Base-by-base conservation (phyloP, 1,140 invertebrate genomes). In the Platyscapa corneri region DNA sequence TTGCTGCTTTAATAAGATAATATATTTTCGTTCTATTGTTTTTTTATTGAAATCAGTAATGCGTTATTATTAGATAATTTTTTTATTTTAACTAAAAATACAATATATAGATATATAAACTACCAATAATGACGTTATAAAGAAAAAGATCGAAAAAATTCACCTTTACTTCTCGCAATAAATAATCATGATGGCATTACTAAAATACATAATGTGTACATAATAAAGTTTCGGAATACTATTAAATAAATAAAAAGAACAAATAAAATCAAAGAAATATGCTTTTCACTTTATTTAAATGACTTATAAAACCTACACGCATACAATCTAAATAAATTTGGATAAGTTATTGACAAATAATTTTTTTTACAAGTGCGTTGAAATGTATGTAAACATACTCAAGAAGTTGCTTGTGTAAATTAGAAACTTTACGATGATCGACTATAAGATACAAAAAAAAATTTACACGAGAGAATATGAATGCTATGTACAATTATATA, bases 201-300 rank as follows among this genome's bases (percentile, higher is more conserved):
- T 84, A 74, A 84, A 60, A 78, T 56, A 34, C 39, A 2, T 67
- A 78, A 84, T 74, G 65, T 84, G 65, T 85, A 85, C 42, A 85
- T 81, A 80, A 84, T 79, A 80, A 84, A 84, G 7, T 85, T 80
- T 85, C 81, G 76, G 42, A 23, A 84, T 30, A 84, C 79, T 84
- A 78, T 67, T 56, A 72, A 79, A 60, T 3, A 46, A 34, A 30
- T 1, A 46, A 78, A 78, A 70, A 7, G 8, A 78, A 37, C 32
- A 37, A 70, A 70, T 67, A 76, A 84, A 67, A 32, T 10, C 12
- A 75, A n/a, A 70, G 30, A 78, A 77, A 77, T 70, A 53, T 53
- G 39, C 77, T 46, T 46, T 46, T 46, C 12, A 46, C 30, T 78
- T 78, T 84, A 84, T 78, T 49, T 20, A 67, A 75, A 83, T 78